Evolutionary conservation across 2,888 invertebrate species (phyloP).

Genomic region (Alloplasta piceator): DNA sequence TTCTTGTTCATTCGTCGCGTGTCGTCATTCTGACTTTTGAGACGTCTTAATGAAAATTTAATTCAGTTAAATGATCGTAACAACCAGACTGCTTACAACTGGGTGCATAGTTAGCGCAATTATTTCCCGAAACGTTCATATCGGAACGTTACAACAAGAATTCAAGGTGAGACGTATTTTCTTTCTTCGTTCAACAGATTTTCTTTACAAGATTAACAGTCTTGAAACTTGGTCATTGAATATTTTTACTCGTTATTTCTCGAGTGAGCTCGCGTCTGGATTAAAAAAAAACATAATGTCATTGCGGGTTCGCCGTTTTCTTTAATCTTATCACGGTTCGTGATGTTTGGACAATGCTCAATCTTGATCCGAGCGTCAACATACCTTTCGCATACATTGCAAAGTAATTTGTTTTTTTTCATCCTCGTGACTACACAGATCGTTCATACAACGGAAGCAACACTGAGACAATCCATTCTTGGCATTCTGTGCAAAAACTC

Average conservation of each 20-base stretch:
- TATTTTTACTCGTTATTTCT: no score
- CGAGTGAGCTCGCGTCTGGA: background rate
- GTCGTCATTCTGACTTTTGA: background rate
- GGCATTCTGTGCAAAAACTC: conserved; percentile 69
- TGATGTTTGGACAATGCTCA: no score
- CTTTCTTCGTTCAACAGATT: background rate
- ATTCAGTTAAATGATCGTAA: conserved; percentile 78
- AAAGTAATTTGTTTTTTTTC: background rate
- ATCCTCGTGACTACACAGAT: conserved; percentile 65
- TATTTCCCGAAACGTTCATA: conserved; percentile 74
- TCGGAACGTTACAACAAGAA: conserved; percentile 70
- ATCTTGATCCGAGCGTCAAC: no score
- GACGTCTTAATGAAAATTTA: conserved; percentile 41
- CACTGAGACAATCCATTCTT: conserved; percentile 67
- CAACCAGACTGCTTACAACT: conserved; percentile 73
- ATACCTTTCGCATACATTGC: no score
- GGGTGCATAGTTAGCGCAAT: conserved; percentile 73
- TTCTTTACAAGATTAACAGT: background rate
- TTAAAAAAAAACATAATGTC: background rate
- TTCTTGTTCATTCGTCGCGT: conserved; percentile 1
- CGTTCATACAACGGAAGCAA: conserved; percentile 71
- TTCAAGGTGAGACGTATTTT: conserved; percentile 72
- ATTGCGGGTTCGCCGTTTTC: background rate
- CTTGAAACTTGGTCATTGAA: background rate
- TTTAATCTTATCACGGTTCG: conserved; percentile 29